phyloP scores from a whole-genome alignment of 2,888 invertebrate genomes.

The Acrobasis suavella region DNA sequence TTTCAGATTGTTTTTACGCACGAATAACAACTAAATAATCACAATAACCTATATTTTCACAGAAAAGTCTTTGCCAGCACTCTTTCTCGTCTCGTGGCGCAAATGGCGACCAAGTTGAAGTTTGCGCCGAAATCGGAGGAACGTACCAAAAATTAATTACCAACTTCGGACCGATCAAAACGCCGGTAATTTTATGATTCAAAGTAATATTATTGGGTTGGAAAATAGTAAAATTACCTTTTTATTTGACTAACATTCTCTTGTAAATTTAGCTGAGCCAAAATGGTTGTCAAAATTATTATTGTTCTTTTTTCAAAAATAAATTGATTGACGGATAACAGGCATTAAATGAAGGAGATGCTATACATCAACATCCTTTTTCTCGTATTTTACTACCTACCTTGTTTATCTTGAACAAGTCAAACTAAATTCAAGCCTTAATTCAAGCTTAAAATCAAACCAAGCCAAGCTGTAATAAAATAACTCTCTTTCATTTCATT shows the following conservation, averaged over 20 bases:
- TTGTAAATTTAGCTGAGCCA: conserved; percentile 78
- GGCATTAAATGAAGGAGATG: background rate
- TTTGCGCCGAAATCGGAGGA: conserved; percentile 45
- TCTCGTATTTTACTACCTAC: too few relatives aligned
- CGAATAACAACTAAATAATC: conserved; percentile 58
- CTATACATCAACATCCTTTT: too few relatives aligned
- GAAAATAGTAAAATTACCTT: conserved; percentile 57
- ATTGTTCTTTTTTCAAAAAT: conserved; percentile 47
- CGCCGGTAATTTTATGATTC: conserved; percentile 50
- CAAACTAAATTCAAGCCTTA: too few relatives aligned
- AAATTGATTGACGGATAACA: conserved; percentile 15
- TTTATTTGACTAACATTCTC: conserved; percentile 73
- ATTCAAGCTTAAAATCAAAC: too few relatives aligned
- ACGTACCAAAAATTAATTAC: conserved; percentile 43
- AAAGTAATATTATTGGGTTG: conserved; percentile 39
- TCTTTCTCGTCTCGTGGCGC: conserved; percentile 64
- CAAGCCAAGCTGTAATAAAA: too few relatives aligned
- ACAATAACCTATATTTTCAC: conserved; percentile 75
- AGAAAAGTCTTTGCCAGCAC: conserved; percentile 44
- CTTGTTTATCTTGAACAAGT: too few relatives aligned
- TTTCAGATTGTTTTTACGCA: conserved; percentile 53
- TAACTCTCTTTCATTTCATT: too few relatives aligned
- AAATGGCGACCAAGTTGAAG: conserved; percentile 78
- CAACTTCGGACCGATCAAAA: conserved; percentile 57
- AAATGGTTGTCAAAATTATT: conserved; percentile 65